phyloP scores from a whole-genome alignment of 1,140 invertebrate genomes.

The Drosophila suzukii region DNA sequence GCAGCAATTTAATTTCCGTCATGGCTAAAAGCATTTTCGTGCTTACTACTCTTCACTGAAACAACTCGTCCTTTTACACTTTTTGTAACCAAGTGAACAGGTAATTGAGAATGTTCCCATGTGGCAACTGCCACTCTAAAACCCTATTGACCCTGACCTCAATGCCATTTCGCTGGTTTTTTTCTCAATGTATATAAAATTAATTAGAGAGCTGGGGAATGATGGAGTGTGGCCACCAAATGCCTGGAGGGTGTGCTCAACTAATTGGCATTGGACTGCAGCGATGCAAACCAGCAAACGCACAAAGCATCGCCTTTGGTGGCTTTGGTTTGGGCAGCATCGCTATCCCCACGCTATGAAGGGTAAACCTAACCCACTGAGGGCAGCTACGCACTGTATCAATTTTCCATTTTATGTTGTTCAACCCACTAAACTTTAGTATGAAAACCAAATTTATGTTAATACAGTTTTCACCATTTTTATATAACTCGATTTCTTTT shows the following conservation, averaged over 20 bases:
- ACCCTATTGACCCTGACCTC: slow-evolving; percentile 61
- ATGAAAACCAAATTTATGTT: too few relatives aligned
- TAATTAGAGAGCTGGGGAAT: slow-evolving; percentile 63
- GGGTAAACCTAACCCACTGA: neutral
- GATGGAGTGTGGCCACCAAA: slow-evolving; percentile 27
- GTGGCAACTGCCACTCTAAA: slow-evolving; percentile 45
- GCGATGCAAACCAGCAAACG: slow-evolving; percentile 56
- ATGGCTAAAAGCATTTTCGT: slow-evolving; percentile 5
- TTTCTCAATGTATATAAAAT: slow-evolving; percentile 56
- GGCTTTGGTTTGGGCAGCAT: slow-evolving; percentile 9
- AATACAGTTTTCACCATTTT: too few relatives aligned
- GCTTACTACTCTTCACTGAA: neutral
- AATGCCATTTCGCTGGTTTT: slow-evolving; percentile 27
- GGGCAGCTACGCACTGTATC: neutral
- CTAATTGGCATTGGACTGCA: slow-evolving; percentile 73
- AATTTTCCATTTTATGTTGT: too few relatives aligned
- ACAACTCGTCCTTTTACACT: slow-evolving; percentile 8
- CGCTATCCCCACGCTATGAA: neutral
- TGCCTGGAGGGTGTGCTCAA: slow-evolving; percentile 40
- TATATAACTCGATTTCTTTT: too few relatives aligned
- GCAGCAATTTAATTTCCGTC: neutral
- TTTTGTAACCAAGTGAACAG: slow-evolving; percentile 21
- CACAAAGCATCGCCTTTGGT: slow-evolving; percentile 30
- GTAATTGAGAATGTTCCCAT: slow-evolving; percentile 56
- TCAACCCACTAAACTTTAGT: too few relatives aligned